Base-by-base conservation (phyloP, 1,140 invertebrate genomes). In the Proctacanthus coquilletti region DNA sequence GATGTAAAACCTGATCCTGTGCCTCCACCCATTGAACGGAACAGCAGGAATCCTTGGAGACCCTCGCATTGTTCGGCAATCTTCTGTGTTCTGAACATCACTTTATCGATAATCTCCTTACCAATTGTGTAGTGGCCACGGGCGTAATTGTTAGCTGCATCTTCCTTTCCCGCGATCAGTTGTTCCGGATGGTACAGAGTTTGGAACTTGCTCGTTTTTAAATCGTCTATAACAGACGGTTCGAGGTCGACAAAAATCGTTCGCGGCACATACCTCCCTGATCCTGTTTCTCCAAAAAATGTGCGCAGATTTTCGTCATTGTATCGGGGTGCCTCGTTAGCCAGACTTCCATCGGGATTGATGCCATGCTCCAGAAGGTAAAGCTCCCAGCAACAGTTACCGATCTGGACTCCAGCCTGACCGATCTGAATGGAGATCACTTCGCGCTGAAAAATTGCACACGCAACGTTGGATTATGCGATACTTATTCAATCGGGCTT, bases 121-220 rank as follows among this genome's bases (percentile, higher is more conserved):
- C 84, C 83, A 40, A 81, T 78, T 32, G 81, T 80, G 57, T 84
- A 84, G 2, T 55, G 52, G 25, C 83, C 84, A 18, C 84, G 63
- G 9, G 81, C 82, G 50, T 82, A 84, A 61, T 85, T 85, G 55
- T 84, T 85, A 1, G 81, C 80, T 0, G 81, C 79, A 53, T 85
- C 81, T 50, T 84, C 80, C 46, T 81, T 82, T n/a, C 78, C 78
- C 9, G 70, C 75, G 23, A 80, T 77, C 39, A 82, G 50, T 48
- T 79, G 74, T 41, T 80, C 76, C 0, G 78, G 79, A 54, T 80
- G 77, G 51, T 66, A 70, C 2, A 81, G 60, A 44, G 74, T 64
- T 3, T 66, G 62, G 50, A 72, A 76, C 5, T 61, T 63, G 2
- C 75, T 73, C 18, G 65, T 71, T 20, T 74, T 62, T n/a, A 79